Conservation (phyloP, 2,113 vertebrate genomes). For the Odontesthes bonariensis region DNA sequence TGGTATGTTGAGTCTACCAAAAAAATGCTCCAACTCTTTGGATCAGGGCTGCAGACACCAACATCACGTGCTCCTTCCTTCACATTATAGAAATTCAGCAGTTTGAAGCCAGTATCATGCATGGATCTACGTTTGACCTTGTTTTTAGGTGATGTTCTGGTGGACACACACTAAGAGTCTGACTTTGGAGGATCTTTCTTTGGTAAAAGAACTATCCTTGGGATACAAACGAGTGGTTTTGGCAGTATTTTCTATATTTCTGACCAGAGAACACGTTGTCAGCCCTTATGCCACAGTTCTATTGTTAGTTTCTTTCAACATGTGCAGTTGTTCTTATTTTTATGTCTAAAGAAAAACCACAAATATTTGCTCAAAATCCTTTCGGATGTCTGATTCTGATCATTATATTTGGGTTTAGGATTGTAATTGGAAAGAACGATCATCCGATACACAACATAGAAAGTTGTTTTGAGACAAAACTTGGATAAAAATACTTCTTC, state of each 20-base stretch:
- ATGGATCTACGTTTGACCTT: not conserved
- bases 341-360: slow-evolving; percentile 30
- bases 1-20: too few species aligned
- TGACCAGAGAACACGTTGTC: slow-evolving; percentile 49
- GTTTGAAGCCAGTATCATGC: too few species aligned
- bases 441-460: not conserved
- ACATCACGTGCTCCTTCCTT: too few species aligned
- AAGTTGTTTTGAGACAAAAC: not conserved
- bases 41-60: too few species aligned
- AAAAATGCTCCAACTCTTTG: too few species aligned
- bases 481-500: not conserved
- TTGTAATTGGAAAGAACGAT: not conserved
- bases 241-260: slow-evolving; percentile 44
- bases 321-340: slow-evolving; percentile 44
- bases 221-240: slow-evolving; percentile 41
- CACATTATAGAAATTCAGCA: too few species aligned
- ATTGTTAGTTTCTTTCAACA: slow-evolving; percentile 47
- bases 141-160: not conserved
- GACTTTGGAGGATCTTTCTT: slow-evolving; percentile 26
- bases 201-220: slow-evolving; percentile 30
- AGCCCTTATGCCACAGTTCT: slow-evolving; percentile 35
- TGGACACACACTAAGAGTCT: not conserved
- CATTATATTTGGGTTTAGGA: not conserved
- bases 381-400: slow-evolving; percentile 13
- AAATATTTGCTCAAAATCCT: not conserved